Percentiles rank a stretch among this genome's conserved stretches.
Evolutionary conservation across 2,797 vertebrate species (phyloP).

Genomic region (Dermochelys coriacea): DNA sequence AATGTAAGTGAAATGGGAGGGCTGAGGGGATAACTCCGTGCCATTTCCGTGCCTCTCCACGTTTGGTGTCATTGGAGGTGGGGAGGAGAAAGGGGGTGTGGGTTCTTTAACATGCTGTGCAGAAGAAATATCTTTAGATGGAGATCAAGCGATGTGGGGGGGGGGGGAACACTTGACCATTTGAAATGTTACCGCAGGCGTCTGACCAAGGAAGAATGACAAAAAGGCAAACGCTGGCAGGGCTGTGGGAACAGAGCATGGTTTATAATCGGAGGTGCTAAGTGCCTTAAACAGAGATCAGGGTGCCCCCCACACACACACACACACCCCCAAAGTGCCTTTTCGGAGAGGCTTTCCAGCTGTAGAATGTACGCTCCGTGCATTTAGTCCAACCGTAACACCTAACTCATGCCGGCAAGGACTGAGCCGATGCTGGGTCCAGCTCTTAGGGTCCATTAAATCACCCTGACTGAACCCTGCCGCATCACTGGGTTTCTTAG

Average conservation of each 20-base stretch:
- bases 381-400: not conserved
- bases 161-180: not conserved
- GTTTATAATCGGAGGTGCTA: not conserved
- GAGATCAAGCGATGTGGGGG: not conserved
- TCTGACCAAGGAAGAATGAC: not conserved
- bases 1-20: slow-evolving; percentile 76
- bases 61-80: not conserved
- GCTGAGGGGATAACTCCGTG: slow-evolving; percentile 63
- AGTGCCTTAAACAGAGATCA: rapidly evolving
- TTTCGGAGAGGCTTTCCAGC: not conserved
- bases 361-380: not conserved
- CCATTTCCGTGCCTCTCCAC: slow-evolving; percentile 7
- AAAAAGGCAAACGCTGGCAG: not conserved
- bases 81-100: not conserved
- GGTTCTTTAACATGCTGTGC: not conserved
- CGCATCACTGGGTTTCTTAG: not conserved
- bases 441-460: not conserved
- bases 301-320: too few relatives aligned
- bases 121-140: not conserved
- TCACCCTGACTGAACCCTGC: not conserved
- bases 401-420: not conserved
- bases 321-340: rapidly evolving
- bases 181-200: not conserved
- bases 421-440: not conserved
- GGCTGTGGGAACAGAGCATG: not conserved